Evolutionary conservation across 2,888 invertebrate species (phyloP).

Genomic region (Trachelus tabidus): DNA sequence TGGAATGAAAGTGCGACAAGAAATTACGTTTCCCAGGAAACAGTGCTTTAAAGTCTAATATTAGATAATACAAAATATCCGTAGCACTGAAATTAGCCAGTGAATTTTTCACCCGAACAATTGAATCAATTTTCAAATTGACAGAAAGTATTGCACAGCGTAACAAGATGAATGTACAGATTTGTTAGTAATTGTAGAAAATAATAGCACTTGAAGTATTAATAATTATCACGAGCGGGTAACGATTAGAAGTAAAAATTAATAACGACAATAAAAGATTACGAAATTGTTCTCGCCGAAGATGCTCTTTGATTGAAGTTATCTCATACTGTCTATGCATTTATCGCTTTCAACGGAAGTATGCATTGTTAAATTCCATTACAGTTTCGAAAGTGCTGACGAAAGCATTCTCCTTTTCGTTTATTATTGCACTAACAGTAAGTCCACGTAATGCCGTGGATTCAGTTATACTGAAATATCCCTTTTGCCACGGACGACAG

Average conservation of each 20-base stretch:
- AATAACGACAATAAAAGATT: neutral
- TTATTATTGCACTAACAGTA: neutral
- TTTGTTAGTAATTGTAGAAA: neutral
- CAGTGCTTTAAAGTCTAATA: neutral
- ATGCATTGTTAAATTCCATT: neutral
- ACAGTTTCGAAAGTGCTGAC: neutral
- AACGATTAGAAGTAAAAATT: neutral
- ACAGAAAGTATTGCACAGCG: neutral
- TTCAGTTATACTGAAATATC: neutral
- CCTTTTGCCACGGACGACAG: neutral
- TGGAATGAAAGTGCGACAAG: neutral
- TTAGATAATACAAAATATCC: neutral
- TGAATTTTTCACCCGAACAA: neutral
- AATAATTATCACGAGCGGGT: neutral
- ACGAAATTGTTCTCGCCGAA: neutral
- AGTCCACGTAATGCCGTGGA: neutral
- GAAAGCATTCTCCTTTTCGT: neutral
- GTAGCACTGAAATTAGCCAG: neutral
- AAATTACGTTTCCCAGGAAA: neutral
- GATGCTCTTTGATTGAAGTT: neutral
- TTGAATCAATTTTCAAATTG: neutral
- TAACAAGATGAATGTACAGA: neutral
- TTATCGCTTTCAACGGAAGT: neutral
- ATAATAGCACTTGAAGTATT: neutral
- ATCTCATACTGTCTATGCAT: neutral